phyloP scores from a whole-genome alignment of 1,140 invertebrate genomes.

The Hormaphis cornu region DNA sequence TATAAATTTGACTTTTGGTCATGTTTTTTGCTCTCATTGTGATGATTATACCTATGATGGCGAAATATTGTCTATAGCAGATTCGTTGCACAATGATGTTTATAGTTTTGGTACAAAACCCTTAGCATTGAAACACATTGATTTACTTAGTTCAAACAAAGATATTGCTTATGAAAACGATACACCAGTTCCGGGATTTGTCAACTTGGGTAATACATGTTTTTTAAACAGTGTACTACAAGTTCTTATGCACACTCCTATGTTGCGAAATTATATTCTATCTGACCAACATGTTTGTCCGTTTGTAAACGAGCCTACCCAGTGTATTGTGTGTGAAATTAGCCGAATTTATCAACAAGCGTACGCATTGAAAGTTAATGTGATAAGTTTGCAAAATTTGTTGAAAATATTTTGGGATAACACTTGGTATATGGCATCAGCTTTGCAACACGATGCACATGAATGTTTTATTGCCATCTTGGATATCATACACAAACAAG shows the following conservation, averaged over 20 bases:
- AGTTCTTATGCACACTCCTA: slow-evolving; percentile 86
- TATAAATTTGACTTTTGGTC: not conserved
- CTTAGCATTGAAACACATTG: not conserved
- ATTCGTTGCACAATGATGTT: not conserved
- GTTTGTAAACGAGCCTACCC: slow-evolving; percentile 49
- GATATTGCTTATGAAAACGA: not conserved
- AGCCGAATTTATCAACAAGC: slow-evolving; percentile 64
- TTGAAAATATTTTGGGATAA: slow-evolving; percentile 95
- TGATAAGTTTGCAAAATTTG: slow-evolving; percentile 59
- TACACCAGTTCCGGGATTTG: slow-evolving; percentile 71
- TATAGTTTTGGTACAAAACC: slow-evolving; percentile 10
- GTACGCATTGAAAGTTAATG: slow-evolving; percentile 19
- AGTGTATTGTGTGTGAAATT: slow-evolving; percentile 89
- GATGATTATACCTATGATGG: slow-evolving; percentile 29
- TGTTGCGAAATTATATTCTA: slow-evolving; percentile 90
- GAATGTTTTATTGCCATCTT: slow-evolving; percentile 96
- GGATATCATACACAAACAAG: slow-evolving; percentile 82
- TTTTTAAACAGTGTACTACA: slow-evolving; percentile 99
- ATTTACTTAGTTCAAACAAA: slow-evolving; percentile 6
- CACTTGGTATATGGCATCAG: slow-evolving; percentile 86
- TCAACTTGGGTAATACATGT: slow-evolving; percentile 96
- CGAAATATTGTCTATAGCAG: slow-evolving; percentile 1
- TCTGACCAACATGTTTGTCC: slow-evolving; percentile 78
- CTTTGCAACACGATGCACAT: slow-evolving; percentile 97
- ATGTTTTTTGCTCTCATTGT: slow-evolving; percentile 21